phyloP scores from a whole-genome alignment of 2,113 vertebrate species.

The Dolichallabes microphthalmus region DNA sequence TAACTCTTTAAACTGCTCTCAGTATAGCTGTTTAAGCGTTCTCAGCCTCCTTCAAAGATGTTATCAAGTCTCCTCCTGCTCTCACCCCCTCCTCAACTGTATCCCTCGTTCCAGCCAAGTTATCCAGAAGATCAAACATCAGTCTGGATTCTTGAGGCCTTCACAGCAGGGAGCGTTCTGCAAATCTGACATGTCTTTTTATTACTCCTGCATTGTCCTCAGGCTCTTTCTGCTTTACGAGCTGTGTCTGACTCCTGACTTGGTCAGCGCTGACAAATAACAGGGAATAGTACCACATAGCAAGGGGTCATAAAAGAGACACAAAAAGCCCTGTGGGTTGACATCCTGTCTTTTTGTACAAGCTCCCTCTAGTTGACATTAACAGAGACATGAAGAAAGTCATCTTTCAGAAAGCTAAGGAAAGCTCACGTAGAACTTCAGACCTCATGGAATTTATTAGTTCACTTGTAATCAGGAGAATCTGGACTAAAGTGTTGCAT shows the following conservation, averaged over 20 bases:
- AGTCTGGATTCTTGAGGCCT: slow-evolving; percentile 38
- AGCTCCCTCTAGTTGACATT: slow-evolving; percentile 10
- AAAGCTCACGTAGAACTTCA: background rate
- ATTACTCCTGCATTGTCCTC: slow-evolving; percentile 40
- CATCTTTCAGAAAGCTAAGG: background rate
- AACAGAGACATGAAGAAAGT: background rate
- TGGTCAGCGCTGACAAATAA: slow-evolving; percentile 53
- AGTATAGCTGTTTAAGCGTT: background rate
- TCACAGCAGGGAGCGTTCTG: slow-evolving; percentile 22
- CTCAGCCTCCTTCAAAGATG: background rate
- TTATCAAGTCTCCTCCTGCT: background rate
- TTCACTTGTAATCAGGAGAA: background rate
- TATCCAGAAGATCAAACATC: slow-evolving; percentile 28
- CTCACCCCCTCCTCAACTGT: background rate
- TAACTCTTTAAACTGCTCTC: background rate
- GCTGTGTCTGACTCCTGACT: slow-evolving; percentile 49
- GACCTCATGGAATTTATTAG: background rate
- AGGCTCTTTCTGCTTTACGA: slow-evolving; percentile 49
- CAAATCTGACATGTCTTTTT: slow-evolving; percentile 1
- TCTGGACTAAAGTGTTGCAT: background rate
- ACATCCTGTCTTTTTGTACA: slow-evolving; percentile 42
- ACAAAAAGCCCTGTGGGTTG: slow-evolving; percentile 44
- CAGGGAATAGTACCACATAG: slow-evolving; percentile 36
- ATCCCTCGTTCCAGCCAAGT: background rate
- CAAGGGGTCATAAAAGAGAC: slow-evolving; percentile 50